Evolutionary conservation across 2,113 vertebrate species (phyloP).

Genomic region (Bambusicola thoracicus): DNA sequence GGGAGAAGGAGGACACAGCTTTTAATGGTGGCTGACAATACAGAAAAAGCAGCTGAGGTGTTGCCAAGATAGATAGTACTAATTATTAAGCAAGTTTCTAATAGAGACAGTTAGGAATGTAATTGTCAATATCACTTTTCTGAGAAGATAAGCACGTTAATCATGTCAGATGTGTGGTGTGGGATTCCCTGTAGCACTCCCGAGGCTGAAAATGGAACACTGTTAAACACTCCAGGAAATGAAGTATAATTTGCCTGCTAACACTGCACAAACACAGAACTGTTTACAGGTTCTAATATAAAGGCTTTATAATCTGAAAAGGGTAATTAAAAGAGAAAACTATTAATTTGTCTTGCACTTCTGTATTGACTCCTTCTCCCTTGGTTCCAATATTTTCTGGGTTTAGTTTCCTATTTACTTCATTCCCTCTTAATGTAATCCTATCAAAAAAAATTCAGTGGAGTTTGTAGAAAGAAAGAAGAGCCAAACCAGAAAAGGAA

Average conservation of each 20-base stretch:
- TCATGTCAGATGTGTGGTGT: background rate
- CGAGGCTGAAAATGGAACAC: background rate
- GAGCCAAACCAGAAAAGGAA: background rate
- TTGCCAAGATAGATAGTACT: background rate
- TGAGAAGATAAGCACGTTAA: background rate
- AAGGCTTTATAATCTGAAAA: background rate
- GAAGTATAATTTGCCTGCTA: background rate
- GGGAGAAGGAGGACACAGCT: background rate
- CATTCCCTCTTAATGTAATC: background rate
- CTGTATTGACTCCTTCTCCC: background rate
- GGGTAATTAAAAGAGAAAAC: background rate
- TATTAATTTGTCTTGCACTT: background rate
- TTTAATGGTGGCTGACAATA: background rate
- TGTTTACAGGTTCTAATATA: background rate
- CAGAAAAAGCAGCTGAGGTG: background rate
- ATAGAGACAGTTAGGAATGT: background rate
- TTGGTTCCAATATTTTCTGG: background rate
- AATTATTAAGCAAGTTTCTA: conserved; percentile 9
- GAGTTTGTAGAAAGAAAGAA: background rate
- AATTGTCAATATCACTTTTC: background rate
- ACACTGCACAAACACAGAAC: background rate
- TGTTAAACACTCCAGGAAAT: conserved; percentile 3
- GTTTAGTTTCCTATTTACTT: background rate
- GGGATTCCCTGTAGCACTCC: background rate
- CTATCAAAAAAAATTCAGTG: background rate